Percentiles rank a stretch among this genome's conserved stretches.
Conservation (phyloP, 2,797 vertebrate genomes). For the Euphonia xanthogaster region DNA sequence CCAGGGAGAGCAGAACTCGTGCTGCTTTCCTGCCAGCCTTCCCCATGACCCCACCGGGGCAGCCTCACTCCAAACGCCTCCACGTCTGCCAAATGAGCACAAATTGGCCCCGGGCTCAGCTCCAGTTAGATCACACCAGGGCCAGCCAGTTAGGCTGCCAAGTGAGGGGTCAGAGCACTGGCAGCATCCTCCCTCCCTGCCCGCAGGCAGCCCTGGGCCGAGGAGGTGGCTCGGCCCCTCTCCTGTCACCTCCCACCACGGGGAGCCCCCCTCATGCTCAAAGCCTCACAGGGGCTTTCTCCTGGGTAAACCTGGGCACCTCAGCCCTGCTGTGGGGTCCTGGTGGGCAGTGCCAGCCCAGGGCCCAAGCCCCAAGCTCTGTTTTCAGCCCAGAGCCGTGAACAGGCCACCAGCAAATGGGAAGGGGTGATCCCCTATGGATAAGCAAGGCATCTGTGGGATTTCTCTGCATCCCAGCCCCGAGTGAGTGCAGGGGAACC, state of each 20-base stretch:
- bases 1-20: too few relatives aligned
- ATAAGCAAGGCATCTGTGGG: not conserved
- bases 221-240: not conserved
- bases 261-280: not conserved
- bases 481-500: not conserved
- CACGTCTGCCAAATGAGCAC: not conserved
- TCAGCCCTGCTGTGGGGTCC: rapidly evolving
- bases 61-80: not conserved
- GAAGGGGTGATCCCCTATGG: not conserved
- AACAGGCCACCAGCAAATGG: rapidly evolving
- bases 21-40: not conserved
- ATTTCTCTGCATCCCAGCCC: not conserved
- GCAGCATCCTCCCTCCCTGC: not conserved
- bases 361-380: rapidly evolving
- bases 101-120: not conserved
- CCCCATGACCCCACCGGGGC: not conserved
- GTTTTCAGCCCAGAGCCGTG: not conserved
- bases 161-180: not conserved
- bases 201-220: rapidly evolving
- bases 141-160: not conserved
- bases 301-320: too few relatives aligned
- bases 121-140: not conserved
- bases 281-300: not conserved
- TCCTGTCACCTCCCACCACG: rapidly evolving
- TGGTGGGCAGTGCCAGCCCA: rapidly evolving